Percentiles rank a stretch among this genome's conserved stretches.
These are phyloP conservation scores for Lethrus apterus DNA, from an alignment of 1,140 invertebrate species.

Conservation along the genomic window DNA sequence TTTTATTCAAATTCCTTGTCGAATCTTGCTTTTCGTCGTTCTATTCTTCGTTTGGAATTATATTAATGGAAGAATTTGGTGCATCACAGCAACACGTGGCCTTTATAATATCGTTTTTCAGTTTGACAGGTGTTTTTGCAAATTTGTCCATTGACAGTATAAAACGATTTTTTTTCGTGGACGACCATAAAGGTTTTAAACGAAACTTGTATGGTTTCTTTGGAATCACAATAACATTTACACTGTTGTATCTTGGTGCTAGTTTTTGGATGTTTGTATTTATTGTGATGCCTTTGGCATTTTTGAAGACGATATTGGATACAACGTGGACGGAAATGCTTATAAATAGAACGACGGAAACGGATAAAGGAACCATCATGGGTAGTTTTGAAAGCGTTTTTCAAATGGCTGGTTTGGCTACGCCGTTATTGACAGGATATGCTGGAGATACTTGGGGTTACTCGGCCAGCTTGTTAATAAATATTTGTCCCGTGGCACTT, in stretches of 20 bases:
- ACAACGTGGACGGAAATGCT: constrained; percentile 9
- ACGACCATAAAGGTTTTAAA: neutral
- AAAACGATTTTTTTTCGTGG: neutral
- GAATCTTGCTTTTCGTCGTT: constrained; percentile 5
- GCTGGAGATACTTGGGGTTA: constrained; percentile 6
- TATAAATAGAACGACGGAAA: neutral
- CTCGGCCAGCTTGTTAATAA: neutral
- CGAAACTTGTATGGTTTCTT: constrained; percentile 10
- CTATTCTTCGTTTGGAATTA: constrained; percentile 4
- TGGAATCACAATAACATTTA: neutral
- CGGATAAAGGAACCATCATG: constrained; percentile 5
- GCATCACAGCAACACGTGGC: constrained; percentile 3
- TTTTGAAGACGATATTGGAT: constrained; percentile 5
- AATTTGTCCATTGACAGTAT: constrained; percentile 3
- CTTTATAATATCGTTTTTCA: constrained; percentile 3
- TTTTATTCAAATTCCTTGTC: constrained; percentile 3
- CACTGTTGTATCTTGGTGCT: neutral
- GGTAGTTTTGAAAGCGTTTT: constrained; percentile 4
- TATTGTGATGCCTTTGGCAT: neutral
- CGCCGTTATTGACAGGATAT: neutral
- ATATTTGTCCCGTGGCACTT: neutral
- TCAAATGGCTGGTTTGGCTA: constrained; percentile 2
- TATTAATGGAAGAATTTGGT: constrained; percentile 4
- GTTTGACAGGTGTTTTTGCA: neutral
- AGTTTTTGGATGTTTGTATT: constrained; percentile 1